Percentiles rank a stretch among this genome's conserved stretches.
Evolutionary conservation across 1,140 invertebrate species (phyloP).

Genomic region (Polypedilum vanderplanki): DNA sequence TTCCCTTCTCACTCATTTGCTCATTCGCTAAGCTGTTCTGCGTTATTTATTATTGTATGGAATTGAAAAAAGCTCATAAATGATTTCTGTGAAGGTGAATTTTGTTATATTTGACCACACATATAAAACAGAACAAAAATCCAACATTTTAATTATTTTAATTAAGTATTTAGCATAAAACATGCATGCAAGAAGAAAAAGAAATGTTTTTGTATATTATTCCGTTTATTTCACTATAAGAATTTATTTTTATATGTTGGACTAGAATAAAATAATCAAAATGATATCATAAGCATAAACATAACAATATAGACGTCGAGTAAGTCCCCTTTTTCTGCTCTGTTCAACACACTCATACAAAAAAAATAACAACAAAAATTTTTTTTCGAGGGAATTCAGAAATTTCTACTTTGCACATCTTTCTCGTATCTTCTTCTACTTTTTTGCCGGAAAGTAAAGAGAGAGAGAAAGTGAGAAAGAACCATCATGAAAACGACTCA

Average conservation of each 20-base stretch:
- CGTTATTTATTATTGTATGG: slow-evolving; percentile 19
- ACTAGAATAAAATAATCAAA: slow-evolving; percentile 28
- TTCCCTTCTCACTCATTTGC: neutral
- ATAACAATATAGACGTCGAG: slow-evolving; percentile 27
- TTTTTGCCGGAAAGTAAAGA: neutral
- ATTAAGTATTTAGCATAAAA: too few relatives aligned
- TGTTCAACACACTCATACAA: neutral
- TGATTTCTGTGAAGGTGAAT: neutral
- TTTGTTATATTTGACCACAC: too few relatives aligned
- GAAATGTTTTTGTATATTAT: neutral
- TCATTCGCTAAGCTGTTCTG: neutral
- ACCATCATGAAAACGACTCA: slow-evolving; percentile 11
- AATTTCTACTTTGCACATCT: neutral
- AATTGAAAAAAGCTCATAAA: slow-evolving; percentile 14
- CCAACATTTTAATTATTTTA: too few relatives aligned
- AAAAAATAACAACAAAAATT: neutral
- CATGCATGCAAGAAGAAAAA: too few relatives aligned
- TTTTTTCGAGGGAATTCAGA: slow-evolving; percentile 1
- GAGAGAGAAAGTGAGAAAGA: neutral
- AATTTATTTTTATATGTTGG: slow-evolving; percentile 29
- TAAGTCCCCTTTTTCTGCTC: slow-evolving; percentile 20
- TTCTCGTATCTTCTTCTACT: too few relatives aligned
- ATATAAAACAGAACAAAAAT: too few relatives aligned
- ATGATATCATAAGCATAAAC: slow-evolving; percentile 22
- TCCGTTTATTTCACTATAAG: slow-evolving; percentile 21